These are phyloP conservation scores for Tragopan temminckii DNA, from an alignment of 2,797 vertebrate genomes.

Conservation along the genomic window DNA sequence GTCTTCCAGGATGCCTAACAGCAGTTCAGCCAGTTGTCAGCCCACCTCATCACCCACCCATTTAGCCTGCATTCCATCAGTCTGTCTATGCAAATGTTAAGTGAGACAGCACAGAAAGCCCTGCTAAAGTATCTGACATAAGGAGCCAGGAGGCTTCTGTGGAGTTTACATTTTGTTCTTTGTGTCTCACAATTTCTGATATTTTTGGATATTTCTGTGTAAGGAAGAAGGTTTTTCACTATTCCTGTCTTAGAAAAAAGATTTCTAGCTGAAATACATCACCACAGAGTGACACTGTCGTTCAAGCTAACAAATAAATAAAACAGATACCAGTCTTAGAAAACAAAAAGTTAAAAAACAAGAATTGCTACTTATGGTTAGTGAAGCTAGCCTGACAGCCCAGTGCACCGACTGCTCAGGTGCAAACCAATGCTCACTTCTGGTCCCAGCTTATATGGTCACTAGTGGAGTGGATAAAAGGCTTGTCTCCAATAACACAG, in stretches of 20 bases:
- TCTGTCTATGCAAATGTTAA: rapidly evolving
- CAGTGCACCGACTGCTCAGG: not conserved
- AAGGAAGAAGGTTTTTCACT: not conserved
- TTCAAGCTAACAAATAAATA: not conserved
- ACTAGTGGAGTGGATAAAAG: not conserved
- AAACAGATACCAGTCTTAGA: not conserved
- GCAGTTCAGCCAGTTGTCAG: not conserved
- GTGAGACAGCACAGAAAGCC: rapidly evolving
- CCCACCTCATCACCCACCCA: not conserved
- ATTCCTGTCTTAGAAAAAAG: not conserved
- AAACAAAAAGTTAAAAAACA: not conserved
- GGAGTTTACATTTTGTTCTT: not conserved
- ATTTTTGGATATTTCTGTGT: not conserved
- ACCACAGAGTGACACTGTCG: not conserved
- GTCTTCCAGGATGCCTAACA: not conserved
- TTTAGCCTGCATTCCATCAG: not conserved
- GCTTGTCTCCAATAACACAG: not conserved
- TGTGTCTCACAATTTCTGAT: not conserved
- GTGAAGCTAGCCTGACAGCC: not conserved
- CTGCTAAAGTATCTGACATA: not conserved
- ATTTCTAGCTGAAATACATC: not conserved
- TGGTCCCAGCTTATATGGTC: not conserved
- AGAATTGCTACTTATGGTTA: not conserved
- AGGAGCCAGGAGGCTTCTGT: not conserved
- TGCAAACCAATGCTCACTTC: not conserved